Percentiles rank a stretch among this genome's conserved stretches.
Conservation (phyloP, 2,797 vertebrate genomes). For the Coregonus suidteri region DNA sequence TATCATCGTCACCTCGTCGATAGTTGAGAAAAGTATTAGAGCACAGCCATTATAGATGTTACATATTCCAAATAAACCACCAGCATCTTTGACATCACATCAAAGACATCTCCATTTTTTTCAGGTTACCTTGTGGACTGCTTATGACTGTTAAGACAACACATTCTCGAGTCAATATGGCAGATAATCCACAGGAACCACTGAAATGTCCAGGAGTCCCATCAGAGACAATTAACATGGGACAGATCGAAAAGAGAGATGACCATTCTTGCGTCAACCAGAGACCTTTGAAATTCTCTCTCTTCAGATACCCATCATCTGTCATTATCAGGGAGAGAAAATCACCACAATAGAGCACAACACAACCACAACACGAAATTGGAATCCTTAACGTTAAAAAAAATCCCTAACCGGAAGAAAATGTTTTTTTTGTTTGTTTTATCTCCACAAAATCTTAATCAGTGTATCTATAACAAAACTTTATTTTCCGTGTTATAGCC, state of each 20-base stretch:
- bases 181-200: not conserved
- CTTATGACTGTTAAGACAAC: not conserved
- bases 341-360: conserved; percentile 3
- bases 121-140: not conserved
- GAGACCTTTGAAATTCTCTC: conserved; percentile 24
- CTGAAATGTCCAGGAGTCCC: not conserved
- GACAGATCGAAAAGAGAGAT: conserved; percentile 9
- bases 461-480: too few relatives aligned
- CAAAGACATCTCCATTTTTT: too few relatives aligned
- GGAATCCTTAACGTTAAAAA: too few relatives aligned
- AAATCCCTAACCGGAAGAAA: too few relatives aligned
- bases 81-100: not conserved
- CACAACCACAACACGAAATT: not conserved
- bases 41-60: not conserved
- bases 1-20: not conserved
- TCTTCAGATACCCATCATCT: not conserved
- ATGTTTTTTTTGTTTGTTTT: too few relatives aligned
- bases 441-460: too few relatives aligned
- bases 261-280: conserved; percentile 19
- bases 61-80: not conserved
- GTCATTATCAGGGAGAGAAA: conserved; percentile 16
- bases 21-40: not conserved
- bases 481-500: too few relatives aligned
- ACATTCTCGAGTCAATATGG: too few relatives aligned
- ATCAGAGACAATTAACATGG: conserved; percentile 7